Evolutionary conservation across 2,797 vertebrate genomes (phyloP), one percentile per base, ranked within the genome.

Genomic region (Lophotriccus pileatus): DNA sequence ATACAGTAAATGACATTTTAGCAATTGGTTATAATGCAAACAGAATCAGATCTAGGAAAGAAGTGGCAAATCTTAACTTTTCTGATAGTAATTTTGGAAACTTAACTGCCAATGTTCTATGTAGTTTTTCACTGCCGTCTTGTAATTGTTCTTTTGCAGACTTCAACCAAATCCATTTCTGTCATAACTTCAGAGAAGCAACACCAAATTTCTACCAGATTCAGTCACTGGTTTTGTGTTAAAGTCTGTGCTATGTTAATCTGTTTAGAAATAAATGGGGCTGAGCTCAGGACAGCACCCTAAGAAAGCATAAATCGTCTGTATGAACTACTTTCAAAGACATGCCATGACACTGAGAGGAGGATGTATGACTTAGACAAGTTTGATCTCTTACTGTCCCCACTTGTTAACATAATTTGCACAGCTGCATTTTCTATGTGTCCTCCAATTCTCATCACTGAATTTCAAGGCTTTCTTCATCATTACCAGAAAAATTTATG

Each of bases 201-300:
- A 55, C n/a, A 84, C 46, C 25, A 78, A 79, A 62, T 84, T 94
- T 91, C 81, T 88, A 63, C 39, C 81, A 88, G 78, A 84, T 95
- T 89, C 69, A 52, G 17, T 89, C 63, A 84, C 62, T 73, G 62
- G 34, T 92, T 96, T 89, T 7, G 4, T 87, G 36, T 32, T 81
- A 90, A 92, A 90, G 75, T 27, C 44, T 70, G 20, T 50, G 17
- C 32, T 79, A 32, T 78, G 73, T 91, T 82, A 52, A 70, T 83
- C 75, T 83, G 56, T 93, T 83, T 68, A 36, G 79, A 95, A 84
- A 23, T 75, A 46, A 93, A 41, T 53, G 41, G 39, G 23, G 36
- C 55, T 59, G 79, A 70, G 82, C 68, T 27, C 27, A 36, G 36
- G 74, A 32, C 14, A 89, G 36, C 23, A 24, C 30, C 8, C 23